Percentiles rank a stretch among this genome's conserved stretches.
Evolutionary conservation across 2,113 vertebrate genomes (phyloP).

Genomic region (Cynopterus brachyotis): DNA sequence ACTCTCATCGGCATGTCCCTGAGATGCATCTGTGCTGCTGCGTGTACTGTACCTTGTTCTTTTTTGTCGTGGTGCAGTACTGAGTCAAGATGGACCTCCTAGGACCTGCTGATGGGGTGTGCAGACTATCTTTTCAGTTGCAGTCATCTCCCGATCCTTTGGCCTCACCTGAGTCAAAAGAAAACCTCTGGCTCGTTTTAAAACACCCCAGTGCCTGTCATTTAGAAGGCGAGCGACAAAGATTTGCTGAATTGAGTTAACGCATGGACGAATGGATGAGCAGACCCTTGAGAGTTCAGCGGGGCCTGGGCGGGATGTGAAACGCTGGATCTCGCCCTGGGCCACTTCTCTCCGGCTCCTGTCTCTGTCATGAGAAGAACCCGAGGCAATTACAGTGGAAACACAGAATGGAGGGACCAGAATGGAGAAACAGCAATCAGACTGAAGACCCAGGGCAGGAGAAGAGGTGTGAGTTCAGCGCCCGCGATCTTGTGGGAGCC

Average conservation of each 20-base stretch:
- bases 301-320: neutral
- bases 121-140: neutral
- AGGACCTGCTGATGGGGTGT: neutral
- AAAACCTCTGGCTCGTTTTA: neutral
- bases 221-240: neutral
- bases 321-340: neutral
- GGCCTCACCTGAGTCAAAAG: neutral
- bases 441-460: neutral
- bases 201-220: neutral
- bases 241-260: constrained; percentile 26
- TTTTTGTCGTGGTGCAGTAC: neutral
- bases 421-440: neutral
- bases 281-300: neutral
- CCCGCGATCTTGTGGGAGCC: neutral
- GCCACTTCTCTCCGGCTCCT: neutral
- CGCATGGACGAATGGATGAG: neutral
- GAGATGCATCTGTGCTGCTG: no score
- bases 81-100: neutral
- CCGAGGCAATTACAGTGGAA: neutral
- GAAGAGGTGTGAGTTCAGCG: neutral
- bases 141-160: neutral
- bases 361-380: neutral
- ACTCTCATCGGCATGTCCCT: neutral
- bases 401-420: neutral
- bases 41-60: neutral